Evolutionary conservation across 2,888 invertebrate genomes (phyloP), one percentile per base, ranked within the genome.

Genomic region (Saturnia pavonia): DNA sequence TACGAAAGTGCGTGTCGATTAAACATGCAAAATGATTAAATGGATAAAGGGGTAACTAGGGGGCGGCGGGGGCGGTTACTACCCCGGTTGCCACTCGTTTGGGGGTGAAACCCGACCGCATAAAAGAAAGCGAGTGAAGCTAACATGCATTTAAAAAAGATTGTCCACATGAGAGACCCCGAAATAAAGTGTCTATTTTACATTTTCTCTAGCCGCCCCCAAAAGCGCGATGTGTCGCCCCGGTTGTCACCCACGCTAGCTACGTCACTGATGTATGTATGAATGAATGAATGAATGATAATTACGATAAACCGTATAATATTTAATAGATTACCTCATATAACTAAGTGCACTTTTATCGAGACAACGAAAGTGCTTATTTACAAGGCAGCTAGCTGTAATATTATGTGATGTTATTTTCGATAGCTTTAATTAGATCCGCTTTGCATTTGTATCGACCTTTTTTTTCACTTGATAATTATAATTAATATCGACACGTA

Each of bases 291-390:
- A 43, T 9, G 43, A 9, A 43, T 43, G 11, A 14, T n/a, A n/a
- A n/a, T n/a, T 43, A 14, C 9, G 8, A 8, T 43, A 43, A 43
- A 9, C 43, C 11, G 43, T 43, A 43, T 43, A 12, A 54, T 54
- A 54, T 54, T 51, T n/a, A 54, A 54, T 54, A 54, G 40, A 40
- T 40, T 65, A 65, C 65, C 65, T 65, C 65, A 65, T 65, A 65
- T 40, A n/a, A n/a, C n/a, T n/a, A 65, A 65, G 65, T 65, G 65
- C 65, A 65, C 40, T 65, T 65, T 40, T 65, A 65, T 27, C 14
- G 57, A n/a, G 9, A 65, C 65, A 65, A 65, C 40, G 65, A 65
- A 65, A 65, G n/a, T 65, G 40, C 22, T 65, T 65, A 25, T 65
- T 40, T 65, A 34, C 40, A 65, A 40, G 65, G 65, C 65, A 65